phyloP scores from a whole-genome alignment of 2,797 vertebrate species.

The Spatula versicolor region DNA sequence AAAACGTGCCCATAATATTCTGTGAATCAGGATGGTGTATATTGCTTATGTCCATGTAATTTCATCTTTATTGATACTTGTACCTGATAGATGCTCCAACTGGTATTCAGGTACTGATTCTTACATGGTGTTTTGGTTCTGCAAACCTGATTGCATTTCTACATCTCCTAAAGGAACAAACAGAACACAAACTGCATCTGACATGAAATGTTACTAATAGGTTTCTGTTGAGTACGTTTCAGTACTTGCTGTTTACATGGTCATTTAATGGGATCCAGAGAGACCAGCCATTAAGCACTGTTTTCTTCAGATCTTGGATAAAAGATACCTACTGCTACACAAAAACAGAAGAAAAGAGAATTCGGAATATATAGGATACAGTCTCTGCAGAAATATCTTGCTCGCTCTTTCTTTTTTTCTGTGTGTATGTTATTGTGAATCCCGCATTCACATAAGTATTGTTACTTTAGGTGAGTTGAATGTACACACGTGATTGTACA shows the following conservation, averaged over 20 bases:
- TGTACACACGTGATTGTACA: fast-evolving
- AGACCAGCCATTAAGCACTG: background rate
- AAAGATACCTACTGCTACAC: background rate
- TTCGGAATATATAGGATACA: background rate
- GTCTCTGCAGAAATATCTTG: background rate
- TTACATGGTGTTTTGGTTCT: background rate
- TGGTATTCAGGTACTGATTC: background rate
- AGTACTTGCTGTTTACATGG: constrained; percentile 21
- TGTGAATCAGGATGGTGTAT: background rate
- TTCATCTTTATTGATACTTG: background rate
- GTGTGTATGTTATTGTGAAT: background rate
- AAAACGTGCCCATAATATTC: background rate
- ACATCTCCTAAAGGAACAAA: background rate
- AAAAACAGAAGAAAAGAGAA: background rate
- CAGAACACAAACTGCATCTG: background rate
- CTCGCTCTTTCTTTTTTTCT: background rate
- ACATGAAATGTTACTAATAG: background rate
- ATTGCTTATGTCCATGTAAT: background rate
- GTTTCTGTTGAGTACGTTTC: constrained; percentile 22
- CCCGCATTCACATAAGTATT: background rate
- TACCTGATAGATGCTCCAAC: background rate
- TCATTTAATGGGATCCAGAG: constrained; percentile 30
- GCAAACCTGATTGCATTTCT: background rate
- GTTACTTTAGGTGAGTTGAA: background rate
- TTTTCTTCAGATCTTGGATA: background rate